These are phyloP conservation scores for Sebastes kiyomatsui DNA, from an alignment of 2,797 vertebrate species.

Conservation along the genomic window DNA sequence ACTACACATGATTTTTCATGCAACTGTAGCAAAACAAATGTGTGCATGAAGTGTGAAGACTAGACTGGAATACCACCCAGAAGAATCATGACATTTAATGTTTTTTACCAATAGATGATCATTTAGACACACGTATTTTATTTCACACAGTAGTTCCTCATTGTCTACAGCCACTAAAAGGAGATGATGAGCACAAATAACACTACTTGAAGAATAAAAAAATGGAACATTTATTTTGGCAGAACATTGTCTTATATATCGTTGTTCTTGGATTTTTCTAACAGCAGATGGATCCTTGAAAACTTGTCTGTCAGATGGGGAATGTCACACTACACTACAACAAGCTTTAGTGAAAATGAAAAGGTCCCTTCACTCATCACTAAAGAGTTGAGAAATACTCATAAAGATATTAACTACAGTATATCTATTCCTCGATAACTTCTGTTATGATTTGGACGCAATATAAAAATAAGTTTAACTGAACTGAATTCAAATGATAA, in stretches of 20 bases:
- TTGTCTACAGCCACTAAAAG: background rate
- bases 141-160: background rate
- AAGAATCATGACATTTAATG: background rate
- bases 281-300: constrained; percentile 18
- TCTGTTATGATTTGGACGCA: no score
- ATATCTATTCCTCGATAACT: background rate
- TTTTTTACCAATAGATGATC: background rate
- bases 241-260: background rate
- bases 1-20: background rate
- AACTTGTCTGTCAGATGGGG: background rate
- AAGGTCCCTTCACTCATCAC: background rate
- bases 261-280: constrained; percentile 10
- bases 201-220: background rate
- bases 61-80: background rate
- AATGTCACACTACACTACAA: background rate
- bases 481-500: background rate
- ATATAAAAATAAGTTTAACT: no score
- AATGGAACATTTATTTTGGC: background rate
- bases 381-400: background rate
- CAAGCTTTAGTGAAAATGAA: background rate
- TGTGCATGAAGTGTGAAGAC: background rate
- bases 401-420: background rate
- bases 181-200: background rate
- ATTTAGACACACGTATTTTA: background rate
- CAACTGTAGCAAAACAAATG: background rate